Evolutionary conservation across 2,888 invertebrate genomes (phyloP).

Genomic region (Pyrrhia umbra): DNA sequence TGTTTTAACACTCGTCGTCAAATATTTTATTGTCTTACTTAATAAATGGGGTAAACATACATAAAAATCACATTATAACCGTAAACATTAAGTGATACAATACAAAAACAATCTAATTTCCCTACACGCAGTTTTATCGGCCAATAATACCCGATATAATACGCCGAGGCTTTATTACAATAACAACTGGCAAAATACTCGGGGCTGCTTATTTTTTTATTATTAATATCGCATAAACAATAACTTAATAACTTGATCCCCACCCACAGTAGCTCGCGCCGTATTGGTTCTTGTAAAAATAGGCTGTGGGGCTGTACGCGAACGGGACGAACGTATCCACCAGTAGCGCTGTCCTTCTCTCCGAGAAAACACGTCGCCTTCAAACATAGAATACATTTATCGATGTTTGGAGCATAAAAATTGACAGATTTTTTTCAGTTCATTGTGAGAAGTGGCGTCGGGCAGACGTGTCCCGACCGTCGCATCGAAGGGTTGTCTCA

Average conservation of each 20-base stretch:
- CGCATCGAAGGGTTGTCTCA: constrained; percentile 78
- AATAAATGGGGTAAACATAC: constrained; percentile 74
- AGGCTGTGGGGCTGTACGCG: constrained; percentile 83
- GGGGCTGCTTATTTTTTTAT: constrained; percentile 85
- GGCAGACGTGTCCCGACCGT: constrained; percentile 71
- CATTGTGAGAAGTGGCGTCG: constrained; percentile 79
- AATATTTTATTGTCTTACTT: constrained; percentile 60
- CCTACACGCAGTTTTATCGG: constrained; percentile 79
- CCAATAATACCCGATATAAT: constrained; percentile 78
- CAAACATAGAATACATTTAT: constrained; percentile 89
- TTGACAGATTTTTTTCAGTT: constrained; percentile 91
- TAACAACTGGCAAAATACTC: constrained; percentile 75
- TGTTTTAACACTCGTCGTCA: constrained; percentile 51
- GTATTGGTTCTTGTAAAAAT: constrained; percentile 87
- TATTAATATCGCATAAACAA: constrained; percentile 89
- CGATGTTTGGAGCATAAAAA: constrained; percentile 90
- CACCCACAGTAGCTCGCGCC: constrained; percentile 83
- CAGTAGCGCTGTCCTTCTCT: constrained; percentile 69
- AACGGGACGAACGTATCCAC: constrained; percentile 77
- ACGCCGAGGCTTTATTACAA: constrained; percentile 77
- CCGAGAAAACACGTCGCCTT: constrained; percentile 85
- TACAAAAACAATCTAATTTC: constrained; percentile 83
- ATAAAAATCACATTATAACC: constrained; percentile 80
- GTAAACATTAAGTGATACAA: constrained; percentile 67
- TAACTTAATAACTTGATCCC: constrained; percentile 89